phyloP scores from a whole-genome alignment of 2,113 vertebrate species.

The Mustela lutreola region DNA sequence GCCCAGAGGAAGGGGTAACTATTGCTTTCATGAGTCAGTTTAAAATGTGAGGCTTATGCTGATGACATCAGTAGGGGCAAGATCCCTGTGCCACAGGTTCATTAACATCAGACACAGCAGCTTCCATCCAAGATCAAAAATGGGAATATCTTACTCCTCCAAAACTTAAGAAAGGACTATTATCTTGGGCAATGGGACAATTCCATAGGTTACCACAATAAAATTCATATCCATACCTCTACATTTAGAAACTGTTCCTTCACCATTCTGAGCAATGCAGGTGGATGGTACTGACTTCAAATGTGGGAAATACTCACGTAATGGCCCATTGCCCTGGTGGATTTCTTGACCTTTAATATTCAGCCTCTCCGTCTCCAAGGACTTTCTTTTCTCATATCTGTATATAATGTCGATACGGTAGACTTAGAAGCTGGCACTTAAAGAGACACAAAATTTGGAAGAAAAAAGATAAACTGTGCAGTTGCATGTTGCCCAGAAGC shows the following conservation, averaged over 20 bases:
- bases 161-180: background rate
- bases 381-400: background rate
- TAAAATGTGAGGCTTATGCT: background rate
- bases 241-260: background rate
- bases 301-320: background rate
- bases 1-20: background rate
- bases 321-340: background rate
- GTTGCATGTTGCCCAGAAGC: constrained; percentile 21
- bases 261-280: background rate
- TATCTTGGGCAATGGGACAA: background rate
- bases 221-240: background rate
- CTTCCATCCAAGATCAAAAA: background rate
- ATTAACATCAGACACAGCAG: background rate
- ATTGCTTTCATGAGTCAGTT: background rate
- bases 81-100: background rate
- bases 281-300: background rate
- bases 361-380: background rate
- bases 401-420: background rate
- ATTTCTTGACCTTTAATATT: constrained; percentile 52
- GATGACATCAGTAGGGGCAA: background rate
- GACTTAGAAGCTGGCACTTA: background rate
- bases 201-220: background rate
- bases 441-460: constrained; percentile 25
- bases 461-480: background rate
- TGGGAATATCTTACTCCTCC: background rate